phyloP scores from a whole-genome alignment of 2,888 invertebrate species.

The Hydrotaea cyrtoneurina region DNA sequence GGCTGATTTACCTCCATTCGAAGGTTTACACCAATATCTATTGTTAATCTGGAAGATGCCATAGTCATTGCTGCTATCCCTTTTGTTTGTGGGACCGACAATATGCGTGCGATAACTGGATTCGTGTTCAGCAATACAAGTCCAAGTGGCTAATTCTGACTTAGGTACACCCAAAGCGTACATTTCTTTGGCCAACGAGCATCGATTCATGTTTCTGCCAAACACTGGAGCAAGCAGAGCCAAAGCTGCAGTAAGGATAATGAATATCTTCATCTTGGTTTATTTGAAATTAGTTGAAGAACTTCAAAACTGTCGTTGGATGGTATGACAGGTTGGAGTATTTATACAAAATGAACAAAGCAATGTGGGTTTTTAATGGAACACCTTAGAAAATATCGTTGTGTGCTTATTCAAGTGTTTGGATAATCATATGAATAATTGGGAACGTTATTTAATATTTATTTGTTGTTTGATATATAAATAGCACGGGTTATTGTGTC shows the following conservation, averaged over 20 bases:
- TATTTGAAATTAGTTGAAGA: not conserved
- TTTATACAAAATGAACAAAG: too few relatives aligned
- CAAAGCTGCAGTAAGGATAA: constrained; percentile 26
- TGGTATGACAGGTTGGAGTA: too few relatives aligned
- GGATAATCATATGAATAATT: too few relatives aligned
- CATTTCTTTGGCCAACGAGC: constrained; percentile 66
- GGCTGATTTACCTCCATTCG: constrained; percentile 71
- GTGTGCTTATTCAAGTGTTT: too few relatives aligned
- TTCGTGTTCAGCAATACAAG: constrained; percentile 75
- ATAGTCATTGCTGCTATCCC: constrained; percentile 80
- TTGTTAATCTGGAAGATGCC: constrained; percentile 75
- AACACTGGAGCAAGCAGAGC: constrained; percentile 70
- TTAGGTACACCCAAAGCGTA: constrained; percentile 72
- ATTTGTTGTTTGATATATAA: too few relatives aligned
- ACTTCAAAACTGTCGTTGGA: too few relatives aligned
- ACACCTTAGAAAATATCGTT: too few relatives aligned
- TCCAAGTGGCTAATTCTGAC: constrained; percentile 72
- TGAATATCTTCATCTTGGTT: constrained; percentile 32
- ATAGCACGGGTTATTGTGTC: too few relatives aligned
- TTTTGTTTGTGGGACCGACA: constrained; percentile 79
- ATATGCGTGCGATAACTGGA: constrained; percentile 79
- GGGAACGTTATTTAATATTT: too few relatives aligned
- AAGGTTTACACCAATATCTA: constrained; percentile 75
- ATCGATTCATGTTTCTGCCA: constrained; percentile 68
- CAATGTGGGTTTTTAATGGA: too few relatives aligned